Percentiles rank a stretch among this genome's conserved stretches.
These are phyloP conservation scores for Sesia apiformis DNA, from an alignment of 2,888 invertebrate genomes.

Conservation along the genomic window DNA sequence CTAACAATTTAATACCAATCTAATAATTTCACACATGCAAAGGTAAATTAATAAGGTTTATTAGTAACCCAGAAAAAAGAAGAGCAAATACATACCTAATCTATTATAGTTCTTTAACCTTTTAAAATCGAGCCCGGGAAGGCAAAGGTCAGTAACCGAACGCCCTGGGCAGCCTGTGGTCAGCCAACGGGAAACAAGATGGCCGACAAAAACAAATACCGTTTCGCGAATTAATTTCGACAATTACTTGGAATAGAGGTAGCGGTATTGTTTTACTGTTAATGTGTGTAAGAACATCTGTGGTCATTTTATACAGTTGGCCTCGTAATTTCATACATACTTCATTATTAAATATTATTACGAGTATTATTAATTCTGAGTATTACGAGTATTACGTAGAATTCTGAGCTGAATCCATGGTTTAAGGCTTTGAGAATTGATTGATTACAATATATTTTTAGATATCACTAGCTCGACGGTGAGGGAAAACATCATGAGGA, in stretches of 20 bases:
- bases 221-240: constrained; percentile 21
- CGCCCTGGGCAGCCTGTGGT: constrained; percentile 18
- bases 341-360: too few relatives aligned
- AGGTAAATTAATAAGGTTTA: not conserved
- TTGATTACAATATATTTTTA: too few relatives aligned
- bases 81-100: not conserved
- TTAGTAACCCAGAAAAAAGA: not conserved
- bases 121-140: constrained; percentile 8
- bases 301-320: too few relatives aligned
- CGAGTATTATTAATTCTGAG: too few relatives aligned
- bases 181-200: constrained; percentile 25
- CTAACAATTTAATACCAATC: too few relatives aligned
- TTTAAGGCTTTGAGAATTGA: too few relatives aligned
- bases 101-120: not conserved
- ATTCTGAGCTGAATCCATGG: too few relatives aligned
- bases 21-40: not conserved
- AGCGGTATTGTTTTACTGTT: not conserved
- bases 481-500: too few relatives aligned
- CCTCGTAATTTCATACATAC: too few relatives aligned
- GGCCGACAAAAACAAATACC: constrained; percentile 19
- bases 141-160: constrained; percentile 14
- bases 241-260: not conserved
- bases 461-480: too few relatives aligned
- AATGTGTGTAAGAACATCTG: not conserved
- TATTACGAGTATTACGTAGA: too few relatives aligned